Base-by-base conservation (phyloP, 1,140 invertebrate genomes). In the Drosophila cardini region DNA sequence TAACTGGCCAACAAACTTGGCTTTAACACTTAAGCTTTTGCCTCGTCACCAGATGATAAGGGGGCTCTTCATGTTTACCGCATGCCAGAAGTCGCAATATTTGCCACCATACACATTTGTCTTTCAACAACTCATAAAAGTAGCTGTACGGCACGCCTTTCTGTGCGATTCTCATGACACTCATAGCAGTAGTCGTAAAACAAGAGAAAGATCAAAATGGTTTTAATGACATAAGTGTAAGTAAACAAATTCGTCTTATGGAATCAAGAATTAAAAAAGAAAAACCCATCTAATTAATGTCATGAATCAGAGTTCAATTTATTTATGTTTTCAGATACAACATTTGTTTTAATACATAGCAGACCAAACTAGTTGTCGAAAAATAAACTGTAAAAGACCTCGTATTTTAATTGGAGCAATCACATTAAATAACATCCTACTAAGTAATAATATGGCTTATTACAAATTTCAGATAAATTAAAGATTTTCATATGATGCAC, bases 121-220 rank as follows among this genome's bases (percentile, higher is more conserved):
- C 38, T 38, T 53, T 53, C 34, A 60, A 58, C 61, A 56, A 30
- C 55, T 32, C 64, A 55, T 18, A 55, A 63, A 46, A 70, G 45
- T 42, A 63, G 67, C 46, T 73, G 46, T 65, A 32, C 16, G 55
- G 46, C 60, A 52, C 60, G 34, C 68, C 68, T 32, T 50, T 64
- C 42, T 71, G 26, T 64, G 68, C 68, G 60, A 71, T 55, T 64
- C 60, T 63, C 58, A 45, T 8, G 15, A 18, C 15, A 36, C 34
- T 36, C 34, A 36, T 36, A 40, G 10, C 38, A 13, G 9, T 10
- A 40, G 10, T 40, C 10, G 38, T 13, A 40, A 1, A 13, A 13
- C 11, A 40, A 40, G 38, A 40, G 2, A 10, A 38, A 38, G 36
- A 38, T 36, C 10, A 48, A 50, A 45, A 16, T 15, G 15, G 2